Evolutionary conservation across 2,113 vertebrate genomes (phyloP), one percentile per base, ranked within the genome.

Genomic region (Kobus ellipsiprymnus): DNA sequence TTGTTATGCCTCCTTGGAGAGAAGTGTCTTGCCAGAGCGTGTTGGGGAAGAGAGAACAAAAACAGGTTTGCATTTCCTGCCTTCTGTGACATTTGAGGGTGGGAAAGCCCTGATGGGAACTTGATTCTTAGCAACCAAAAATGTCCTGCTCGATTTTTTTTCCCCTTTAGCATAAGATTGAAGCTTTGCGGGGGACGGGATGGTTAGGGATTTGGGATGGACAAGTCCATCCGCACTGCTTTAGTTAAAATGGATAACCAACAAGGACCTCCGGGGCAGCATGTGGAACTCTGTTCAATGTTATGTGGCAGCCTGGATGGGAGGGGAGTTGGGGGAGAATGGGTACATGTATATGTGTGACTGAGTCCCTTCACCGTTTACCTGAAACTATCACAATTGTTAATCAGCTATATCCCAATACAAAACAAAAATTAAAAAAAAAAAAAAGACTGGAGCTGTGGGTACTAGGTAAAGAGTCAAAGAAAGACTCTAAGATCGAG

Each of bases 101-200:
- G 60, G 67, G 80, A 78, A 89, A 97, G 33, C 87, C 77, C 91
- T 64, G 52, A 3, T 17, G 52, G 52, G 62, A 78, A 87, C 71
- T 94, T 89, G 59, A 88, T 55, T 94, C 59, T 97, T 88, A 97
- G 74, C 57, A 90, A 91, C 40, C 50, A 29, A 21, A 59, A 86
- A 54, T 86, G 67, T 64, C 48, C 55, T 92, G 92, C 67, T 96
- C 11, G 40, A 60, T 82, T 91, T n/a, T 54, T 60, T 54, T 10
- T 13, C 2, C n/a, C 2, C 25, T 81, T 90, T 80, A 55, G 29
- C 55, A 29, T 14, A 92, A 84, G 21, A 62, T 15, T 30, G 80
- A 90, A 57, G 46, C 40, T 95, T 84, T 44, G 55, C 15, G 0
- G 71, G 36, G 71, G 71, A 77, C 44, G 23, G 23, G 71, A 77